Evolutionary conservation across 1,140 invertebrate genomes (phyloP), one percentile per base, ranked within the genome.

Genomic region (Pteromalus puparum): DNA sequence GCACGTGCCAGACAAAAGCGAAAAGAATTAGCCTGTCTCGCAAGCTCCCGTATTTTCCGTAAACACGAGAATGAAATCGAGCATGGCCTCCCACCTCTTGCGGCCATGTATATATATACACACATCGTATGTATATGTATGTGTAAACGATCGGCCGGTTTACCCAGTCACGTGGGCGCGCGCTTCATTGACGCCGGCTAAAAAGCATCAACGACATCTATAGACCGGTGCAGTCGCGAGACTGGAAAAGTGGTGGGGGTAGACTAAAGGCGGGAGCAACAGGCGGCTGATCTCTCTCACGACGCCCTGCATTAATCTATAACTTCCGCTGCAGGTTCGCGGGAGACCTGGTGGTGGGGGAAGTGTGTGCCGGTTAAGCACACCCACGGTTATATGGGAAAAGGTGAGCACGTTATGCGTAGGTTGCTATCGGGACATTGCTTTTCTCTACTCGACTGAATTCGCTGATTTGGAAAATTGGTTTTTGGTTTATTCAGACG

Each of bases 101-200:
- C 18, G 28, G n/a, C 21, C 10, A 34, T 26, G 5, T 30, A 61
- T 30, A 61, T 34, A 0, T 42, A 42, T 53, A 53, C 12, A 53
- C 3, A 18, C 13, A 48, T 21, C 2, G 2, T 53, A 61, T 61
- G 13, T n/a, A 61, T 5, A 53, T 15, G 5, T 15, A 7, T 4
- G 4, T n/a, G 6, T 6, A 61, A n/a, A 61, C 34, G 34, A 74
- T 0, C 72, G 72, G 7, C 34, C 70, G 65, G 18, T 61, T 75
- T 38, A 15, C 18, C 26, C 18, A 30, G 38, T 15, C 42, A 72
- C 21, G 70, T 68, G 72, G 80, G 30, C 30, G 86, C 83, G 70
- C n/a, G 82, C 1, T 78, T 81, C 73, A 88, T 88, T 78, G 83
- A 87, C 82, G 83, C 83, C 48, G 70, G 48, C 38, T 46, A 85